Conservation (phyloP, 2,113 vertebrate species). For the Epinephelus lanceolatus region DNA sequence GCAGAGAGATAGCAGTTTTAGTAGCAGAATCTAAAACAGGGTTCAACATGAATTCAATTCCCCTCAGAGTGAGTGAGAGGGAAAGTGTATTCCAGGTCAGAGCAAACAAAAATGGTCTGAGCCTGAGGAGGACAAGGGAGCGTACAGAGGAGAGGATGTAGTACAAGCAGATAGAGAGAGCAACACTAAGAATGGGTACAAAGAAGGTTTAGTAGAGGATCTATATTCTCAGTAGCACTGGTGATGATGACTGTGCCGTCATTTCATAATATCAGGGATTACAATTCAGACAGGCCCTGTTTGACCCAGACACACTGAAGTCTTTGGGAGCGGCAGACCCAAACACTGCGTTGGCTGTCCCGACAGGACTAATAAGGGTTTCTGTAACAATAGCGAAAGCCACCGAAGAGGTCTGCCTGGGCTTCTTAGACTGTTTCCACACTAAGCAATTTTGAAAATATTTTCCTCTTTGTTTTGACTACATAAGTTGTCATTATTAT, state of each 20-base stretch:
- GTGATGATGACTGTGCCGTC: constrained; percentile 24
- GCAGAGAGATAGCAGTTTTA: constrained; percentile 21
- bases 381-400: constrained; percentile 24
- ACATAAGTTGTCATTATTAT: too few relatives aligned
- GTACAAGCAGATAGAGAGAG: not conserved
- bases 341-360: constrained; percentile 17
- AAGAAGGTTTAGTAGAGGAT: constrained; percentile 1
- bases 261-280: constrained; percentile 54
- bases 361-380: constrained; percentile 17
- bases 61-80: not conserved
- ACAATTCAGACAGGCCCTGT: constrained; percentile 38
- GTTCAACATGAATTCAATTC: constrained; percentile 26
- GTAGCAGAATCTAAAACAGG: not conserved
- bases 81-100: not conserved
- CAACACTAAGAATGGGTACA: not conserved
- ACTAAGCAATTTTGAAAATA: not conserved
- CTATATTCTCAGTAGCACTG: constrained; percentile 10
- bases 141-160: not conserved
- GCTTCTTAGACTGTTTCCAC: not conserved
- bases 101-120: constrained; percentile 26
- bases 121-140: not conserved
- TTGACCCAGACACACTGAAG: constrained; percentile 33
- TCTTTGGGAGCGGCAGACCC: constrained; percentile 48
- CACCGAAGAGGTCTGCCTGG: not conserved
- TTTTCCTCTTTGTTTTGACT: too few relatives aligned